phyloP scores from a whole-genome alignment of 2,797 vertebrate species.

The Anguilla obscura region DNA sequence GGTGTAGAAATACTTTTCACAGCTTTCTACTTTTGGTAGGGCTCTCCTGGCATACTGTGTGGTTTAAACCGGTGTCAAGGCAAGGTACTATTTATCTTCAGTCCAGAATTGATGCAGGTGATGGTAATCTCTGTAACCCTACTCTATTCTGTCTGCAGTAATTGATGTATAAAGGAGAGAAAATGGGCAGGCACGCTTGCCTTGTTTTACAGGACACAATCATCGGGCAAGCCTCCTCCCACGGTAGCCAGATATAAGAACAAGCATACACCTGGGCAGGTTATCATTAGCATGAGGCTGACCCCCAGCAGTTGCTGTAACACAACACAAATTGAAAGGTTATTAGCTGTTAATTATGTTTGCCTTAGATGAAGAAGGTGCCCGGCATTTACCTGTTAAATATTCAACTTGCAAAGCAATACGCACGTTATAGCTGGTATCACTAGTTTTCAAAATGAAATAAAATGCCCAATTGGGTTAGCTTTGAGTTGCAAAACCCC shows the following conservation, averaged over 20 bases:
- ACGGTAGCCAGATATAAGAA: conserved; percentile 48
- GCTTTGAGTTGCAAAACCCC: background rate
- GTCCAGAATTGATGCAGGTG: background rate
- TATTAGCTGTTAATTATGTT: background rate
- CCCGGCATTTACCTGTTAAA: background rate
- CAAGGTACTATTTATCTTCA: background rate
- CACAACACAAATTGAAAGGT: background rate
- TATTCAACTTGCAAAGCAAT: background rate
- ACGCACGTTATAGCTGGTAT: background rate
- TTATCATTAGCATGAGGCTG: conserved; percentile 48
- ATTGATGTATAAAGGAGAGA: conserved; percentile 1
- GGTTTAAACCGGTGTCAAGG: background rate
- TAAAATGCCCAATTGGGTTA: background rate
- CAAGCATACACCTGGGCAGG: conserved; percentile 52
- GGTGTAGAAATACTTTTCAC: background rate
- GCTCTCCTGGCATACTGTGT: background rate
- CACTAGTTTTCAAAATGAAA: background rate
- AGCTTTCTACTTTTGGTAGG: background rate
- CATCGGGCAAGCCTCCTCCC: background rate
- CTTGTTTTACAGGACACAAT: background rate
- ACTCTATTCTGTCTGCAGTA: background rate
- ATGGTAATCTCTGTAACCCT: background rate
- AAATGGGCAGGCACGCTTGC: background rate
- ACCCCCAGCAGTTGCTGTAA: background rate
- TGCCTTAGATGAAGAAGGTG: background rate